Percentiles rank a stretch among this genome's conserved stretches.
Conservation (phyloP, 2,113 vertebrate species). For the Vireo altiloquus region DNA sequence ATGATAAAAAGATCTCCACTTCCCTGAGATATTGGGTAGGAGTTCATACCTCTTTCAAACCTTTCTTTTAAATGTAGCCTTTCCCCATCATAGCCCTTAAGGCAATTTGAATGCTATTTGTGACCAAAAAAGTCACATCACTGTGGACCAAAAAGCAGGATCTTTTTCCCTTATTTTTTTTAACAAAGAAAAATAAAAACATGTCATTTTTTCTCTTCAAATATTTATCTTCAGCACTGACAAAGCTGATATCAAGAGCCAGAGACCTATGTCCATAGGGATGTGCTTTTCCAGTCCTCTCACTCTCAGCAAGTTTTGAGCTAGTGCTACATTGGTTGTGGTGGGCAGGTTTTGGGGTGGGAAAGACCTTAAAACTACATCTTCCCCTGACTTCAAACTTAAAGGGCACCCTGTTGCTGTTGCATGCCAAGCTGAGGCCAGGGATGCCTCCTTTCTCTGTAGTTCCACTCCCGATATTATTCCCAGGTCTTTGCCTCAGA, state of each 20-base stretch:
- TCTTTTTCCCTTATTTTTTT: background rate
- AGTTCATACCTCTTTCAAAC: background rate
- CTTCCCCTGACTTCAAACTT: background rate
- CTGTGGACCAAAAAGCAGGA: background rate
- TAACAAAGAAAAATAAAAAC: background rate
- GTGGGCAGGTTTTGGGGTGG: background rate
- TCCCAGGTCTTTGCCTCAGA: background rate
- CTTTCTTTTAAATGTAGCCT: background rate
- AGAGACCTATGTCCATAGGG: background rate
- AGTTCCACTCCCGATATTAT: background rate
- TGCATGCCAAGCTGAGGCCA: background rate
- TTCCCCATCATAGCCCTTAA: background rate
- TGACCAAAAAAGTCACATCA: background rate
- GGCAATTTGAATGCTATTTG: background rate
- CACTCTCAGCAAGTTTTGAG: background rate
- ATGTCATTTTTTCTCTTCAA: background rate
- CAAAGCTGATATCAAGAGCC: background rate
- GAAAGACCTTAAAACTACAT: background rate
- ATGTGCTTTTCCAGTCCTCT: background rate
- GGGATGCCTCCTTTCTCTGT: background rate
- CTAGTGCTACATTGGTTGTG: background rate
- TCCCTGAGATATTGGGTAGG: background rate
- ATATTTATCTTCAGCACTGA: background rate
- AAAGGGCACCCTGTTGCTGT: background rate
- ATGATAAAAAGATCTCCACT: background rate